Evolutionary conservation across 1,140 invertebrate species (phyloP).

Genomic region (Oreohelix idahoensis): DNA sequence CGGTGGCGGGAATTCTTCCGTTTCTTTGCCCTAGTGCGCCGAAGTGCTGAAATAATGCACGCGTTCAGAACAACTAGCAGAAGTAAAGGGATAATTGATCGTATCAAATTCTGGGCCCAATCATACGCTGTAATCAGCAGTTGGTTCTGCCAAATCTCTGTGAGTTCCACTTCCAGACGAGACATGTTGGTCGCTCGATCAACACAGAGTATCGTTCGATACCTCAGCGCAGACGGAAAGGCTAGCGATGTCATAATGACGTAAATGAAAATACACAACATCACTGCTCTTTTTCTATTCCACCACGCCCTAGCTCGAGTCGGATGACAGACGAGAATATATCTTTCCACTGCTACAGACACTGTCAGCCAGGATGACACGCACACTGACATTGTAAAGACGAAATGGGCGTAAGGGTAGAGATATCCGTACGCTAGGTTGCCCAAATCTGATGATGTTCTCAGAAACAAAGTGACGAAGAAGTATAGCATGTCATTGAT

Average conservation of each 20-base stretch:
- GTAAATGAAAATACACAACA: slow-evolving; percentile 55
- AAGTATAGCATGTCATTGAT: slow-evolving; percentile 81
- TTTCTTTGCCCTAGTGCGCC: slow-evolving; percentile 59
- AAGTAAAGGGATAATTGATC: slow-evolving; percentile 78
- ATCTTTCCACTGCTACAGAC: slow-evolving; percentile 95
- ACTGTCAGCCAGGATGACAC: slow-evolving; percentile 91
- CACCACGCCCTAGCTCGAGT: slow-evolving; percentile 88
- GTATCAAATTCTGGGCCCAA: slow-evolving; percentile 78
- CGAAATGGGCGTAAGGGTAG: slow-evolving; percentile 70
- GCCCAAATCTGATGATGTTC: slow-evolving; percentile 54
- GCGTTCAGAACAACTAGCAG: slow-evolving; percentile 75
- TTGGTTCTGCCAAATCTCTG: slow-evolving; percentile 73
- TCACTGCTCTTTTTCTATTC: slow-evolving; percentile 74
- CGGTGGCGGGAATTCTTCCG: slow-evolving; percentile 65
- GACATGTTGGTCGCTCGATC: slow-evolving; percentile 44
- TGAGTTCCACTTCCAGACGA: slow-evolving; percentile 56
- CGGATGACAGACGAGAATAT: slow-evolving; percentile 95
- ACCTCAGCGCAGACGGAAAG: slow-evolving; percentile 63
- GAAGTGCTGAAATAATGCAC: slow-evolving; percentile 81
- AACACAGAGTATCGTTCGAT: slow-evolving; percentile 50
- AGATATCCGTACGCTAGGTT: slow-evolving; percentile 60
- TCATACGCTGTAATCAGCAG: slow-evolving; percentile 78
- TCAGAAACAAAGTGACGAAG: slow-evolving; percentile 75
- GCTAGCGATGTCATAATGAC: slow-evolving; percentile 60
- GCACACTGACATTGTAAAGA: slow-evolving; percentile 67